Conservation (phyloP, 64 coral and sea anemone genomes). For the Cladopsammia gracilis region DNA sequence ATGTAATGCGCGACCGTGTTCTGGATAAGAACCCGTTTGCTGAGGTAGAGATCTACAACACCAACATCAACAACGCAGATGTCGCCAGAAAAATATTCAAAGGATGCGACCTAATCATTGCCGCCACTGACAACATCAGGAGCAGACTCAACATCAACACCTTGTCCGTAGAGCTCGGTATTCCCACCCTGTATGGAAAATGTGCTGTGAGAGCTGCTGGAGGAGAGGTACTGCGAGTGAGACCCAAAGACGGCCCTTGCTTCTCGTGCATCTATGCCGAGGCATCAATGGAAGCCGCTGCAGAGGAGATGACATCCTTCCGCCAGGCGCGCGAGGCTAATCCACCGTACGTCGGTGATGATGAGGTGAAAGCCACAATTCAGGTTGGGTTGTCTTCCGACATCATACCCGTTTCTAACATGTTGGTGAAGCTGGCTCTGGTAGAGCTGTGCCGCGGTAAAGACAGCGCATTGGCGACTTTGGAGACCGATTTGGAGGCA, state of each 20-base stretch:
- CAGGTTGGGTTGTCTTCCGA: conserved; percentile 96
- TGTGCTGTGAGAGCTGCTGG: conserved; percentile 92
- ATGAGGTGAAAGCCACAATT: conserved; percentile 89
- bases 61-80: conserved; percentile 84
- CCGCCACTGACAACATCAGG: conserved; percentile 96
- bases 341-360: conserved; percentile 84
- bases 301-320: conserved; percentile 84
- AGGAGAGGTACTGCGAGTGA: conserved; percentile 84
- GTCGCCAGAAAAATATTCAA: conserved; percentile 84
- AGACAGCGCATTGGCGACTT: conserved; percentile 78
- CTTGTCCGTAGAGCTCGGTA: conserved; percentile 81
- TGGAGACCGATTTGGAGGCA: conserved; percentile 83
- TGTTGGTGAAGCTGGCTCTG: conserved; percentile 92
- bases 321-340: conserved; percentile 92
- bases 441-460: conserved; percentile 89
- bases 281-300: conserved; percentile 67
- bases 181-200: conserved; percentile 87
- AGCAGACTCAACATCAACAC: conserved; percentile 94
- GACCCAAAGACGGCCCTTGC: conserved; percentile 82
- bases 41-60: conserved; percentile 72
- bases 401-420: conserved; percentile 85
- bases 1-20: conserved; percentile 87
- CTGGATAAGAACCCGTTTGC: conserved; percentile 96
- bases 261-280: conserved; percentile 92
- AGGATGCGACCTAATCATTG: conserved; percentile 88